Evolutionary conservation across 1,140 invertebrate species (phyloP).

Genomic region (Pteromalus puparum): DNA sequence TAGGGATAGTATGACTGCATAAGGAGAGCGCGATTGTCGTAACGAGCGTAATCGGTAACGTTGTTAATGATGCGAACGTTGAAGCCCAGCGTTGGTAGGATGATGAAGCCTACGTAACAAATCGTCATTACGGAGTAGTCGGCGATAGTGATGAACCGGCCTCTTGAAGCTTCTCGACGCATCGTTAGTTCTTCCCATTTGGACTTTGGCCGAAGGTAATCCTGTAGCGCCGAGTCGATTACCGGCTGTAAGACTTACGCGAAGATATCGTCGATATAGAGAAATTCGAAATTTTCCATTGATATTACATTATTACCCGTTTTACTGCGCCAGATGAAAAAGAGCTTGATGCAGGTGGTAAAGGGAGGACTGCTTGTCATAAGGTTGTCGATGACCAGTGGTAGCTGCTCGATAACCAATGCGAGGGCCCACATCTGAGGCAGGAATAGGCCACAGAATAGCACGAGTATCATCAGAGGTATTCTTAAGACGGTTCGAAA

Average conservation of each 20-base stretch:
- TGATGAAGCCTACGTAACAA: neutral
- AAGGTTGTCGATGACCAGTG: slow-evolving; percentile 28
- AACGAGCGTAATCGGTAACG: slow-evolving; percentile 17
- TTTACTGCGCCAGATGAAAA: slow-evolving; percentile 15
- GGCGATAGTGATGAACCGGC: neutral
- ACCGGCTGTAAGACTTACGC: neutral
- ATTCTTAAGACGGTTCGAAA: neutral
- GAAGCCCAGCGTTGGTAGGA: neutral
- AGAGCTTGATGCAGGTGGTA: slow-evolving; percentile 28
- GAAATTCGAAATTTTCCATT: too few species aligned
- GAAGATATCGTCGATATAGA: slow-evolving; percentile 41
- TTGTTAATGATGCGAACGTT: slow-evolving; percentile 18
- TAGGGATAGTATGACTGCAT: slow-evolving; percentile 24
- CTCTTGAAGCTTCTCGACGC: neutral
- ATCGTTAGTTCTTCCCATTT: neutral
- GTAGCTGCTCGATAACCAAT: neutral
- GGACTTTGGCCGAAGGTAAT: neutral
- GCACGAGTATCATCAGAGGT: slow-evolving; percentile 3
- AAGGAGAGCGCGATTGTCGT: neutral
- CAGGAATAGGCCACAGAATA: neutral
- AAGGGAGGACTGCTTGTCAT: neutral
- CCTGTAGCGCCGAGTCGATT: neutral
- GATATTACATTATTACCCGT: neutral
- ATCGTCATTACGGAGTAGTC: neutral
- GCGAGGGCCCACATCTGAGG: slow-evolving; percentile 25